Evolutionary conservation across 1,140 invertebrate genomes (phyloP).

Genomic region (Drosophila leontia): DNA sequence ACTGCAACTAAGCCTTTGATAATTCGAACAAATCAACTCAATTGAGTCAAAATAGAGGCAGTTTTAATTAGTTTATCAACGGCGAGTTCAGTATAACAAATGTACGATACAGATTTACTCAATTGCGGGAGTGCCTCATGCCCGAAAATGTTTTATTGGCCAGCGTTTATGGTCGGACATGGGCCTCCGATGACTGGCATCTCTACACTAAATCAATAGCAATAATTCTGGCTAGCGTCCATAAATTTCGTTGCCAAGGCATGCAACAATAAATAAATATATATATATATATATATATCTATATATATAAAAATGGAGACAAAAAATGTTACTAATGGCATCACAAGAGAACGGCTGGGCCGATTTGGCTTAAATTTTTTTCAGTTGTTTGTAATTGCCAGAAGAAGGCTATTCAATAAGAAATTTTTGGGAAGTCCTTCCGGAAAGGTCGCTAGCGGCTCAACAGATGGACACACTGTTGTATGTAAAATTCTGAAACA

Average conservation of each 20-base stretch:
- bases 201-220: slow-evolving; percentile 66
- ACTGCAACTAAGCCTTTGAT: background rate
- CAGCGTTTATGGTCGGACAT: slow-evolving; percentile 52
- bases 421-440: too few species aligned
- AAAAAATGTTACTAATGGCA: too few species aligned
- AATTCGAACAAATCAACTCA: slow-evolving; percentile 18
- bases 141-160: slow-evolving; percentile 35
- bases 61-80: slow-evolving; percentile 29
- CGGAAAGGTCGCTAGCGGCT: too few species aligned
- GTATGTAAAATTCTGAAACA: too few species aligned
- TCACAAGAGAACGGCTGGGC: too few species aligned
- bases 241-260: slow-evolving; percentile 53
- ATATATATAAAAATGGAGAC: too few species aligned
- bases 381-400: too few species aligned
- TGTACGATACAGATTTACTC: background rate
- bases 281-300: slow-evolving; percentile 24
- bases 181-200: slow-evolving; percentile 10
- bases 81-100: background rate
- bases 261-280: slow-evolving; percentile 34
- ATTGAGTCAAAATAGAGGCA: slow-evolving; percentile 1
- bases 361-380: too few species aligned
- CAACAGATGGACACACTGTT: too few species aligned
- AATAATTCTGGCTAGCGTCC: slow-evolving; percentile 62
- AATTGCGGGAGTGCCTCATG: slow-evolving; percentile 9
- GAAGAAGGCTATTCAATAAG: too few species aligned